Evolutionary conservation across 2,888 invertebrate species (phyloP), one percentile per base, ranked within the genome.

Genomic region (Norana najaformis): DNA sequence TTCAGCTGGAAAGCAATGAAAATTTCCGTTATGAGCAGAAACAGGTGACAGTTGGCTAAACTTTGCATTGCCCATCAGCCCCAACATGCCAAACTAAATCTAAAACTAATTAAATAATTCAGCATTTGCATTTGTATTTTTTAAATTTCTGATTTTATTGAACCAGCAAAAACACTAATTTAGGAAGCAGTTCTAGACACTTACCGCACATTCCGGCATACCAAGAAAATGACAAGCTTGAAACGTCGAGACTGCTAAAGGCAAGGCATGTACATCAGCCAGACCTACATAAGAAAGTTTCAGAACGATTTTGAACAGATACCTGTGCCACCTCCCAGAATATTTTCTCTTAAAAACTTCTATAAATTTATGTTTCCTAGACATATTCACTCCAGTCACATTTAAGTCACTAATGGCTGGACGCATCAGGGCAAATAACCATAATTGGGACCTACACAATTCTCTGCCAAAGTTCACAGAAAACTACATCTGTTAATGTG

Each of bases 181-280:
- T 34, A 39, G 34, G 39, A 36, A 47, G 47, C 36, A 90, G 16
- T n/a, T 30, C 11, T 30, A 53, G 18, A 83, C 82, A 90, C 92
- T 92, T 92, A 97, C 96, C 94, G 97, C 97, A 93, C 97, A 96
- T 93, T 97, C 97, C 0, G 97, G 97, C 97, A 96, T 97, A 18
- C 97, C 97, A 83, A 97, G 95, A 91, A 97, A 95, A 94, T 97
- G 97, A 93, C 97, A 97, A 1, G 97, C 97, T 92, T 97, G 97
- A 95, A 97, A 96, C 69, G 97, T 96, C 13, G 97, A 96, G 8
- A 97, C 96, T 0, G 97, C 97, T 93, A 97, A 95, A 53, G 96
- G 96, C 85, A 97, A 92, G 0, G 97, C 97, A 92, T 95, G 95
- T 0, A 96, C 96, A 94, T 95, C 95, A 92, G 95, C 94, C 35